Percentiles rank a stretch among this genome's conserved stretches.
Evolutionary conservation across 2,797 vertebrate species (phyloP).

Genomic region (Labroides dimidiatus): DNA sequence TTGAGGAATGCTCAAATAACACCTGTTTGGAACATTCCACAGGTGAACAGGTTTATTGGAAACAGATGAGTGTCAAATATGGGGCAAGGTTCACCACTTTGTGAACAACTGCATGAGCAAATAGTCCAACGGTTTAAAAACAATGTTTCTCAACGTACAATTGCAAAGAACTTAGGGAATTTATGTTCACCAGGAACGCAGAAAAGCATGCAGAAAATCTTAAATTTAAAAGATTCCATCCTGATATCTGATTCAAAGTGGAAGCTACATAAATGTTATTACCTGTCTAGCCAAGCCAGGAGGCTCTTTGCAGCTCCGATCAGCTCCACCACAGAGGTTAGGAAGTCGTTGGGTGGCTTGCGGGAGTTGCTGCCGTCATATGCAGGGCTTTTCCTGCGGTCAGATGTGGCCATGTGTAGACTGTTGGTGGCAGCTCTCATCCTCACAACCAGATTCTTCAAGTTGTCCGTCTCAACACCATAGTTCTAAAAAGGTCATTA

Average conservation of each 20-base stretch:
- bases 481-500: conserved; percentile 88
- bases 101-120: too few species aligned
- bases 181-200: too few species aligned
- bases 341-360: conserved; percentile 95
- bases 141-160: too few species aligned
- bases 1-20: too few species aligned
- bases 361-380: conserved; percentile 88
- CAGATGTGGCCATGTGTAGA: conserved; percentile 91
- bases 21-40: too few species aligned
- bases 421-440: conserved; percentile 91
- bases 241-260: neutral
- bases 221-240: neutral
- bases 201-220: neutral
- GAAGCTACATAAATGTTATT: neutral
- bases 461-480: conserved; percentile 95
- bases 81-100: too few species aligned
- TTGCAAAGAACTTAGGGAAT: too few species aligned
- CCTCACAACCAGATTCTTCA: conserved; percentile 93
- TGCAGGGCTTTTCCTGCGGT: conserved; percentile 86
- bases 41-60: too few species aligned
- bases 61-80: too few species aligned
- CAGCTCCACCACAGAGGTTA: conserved; percentile 96
- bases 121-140: too few species aligned
- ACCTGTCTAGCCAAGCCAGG: conserved; percentile 97
- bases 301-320: conserved; percentile 96